These are phyloP conservation scores for Noctua janthe DNA, from an alignment of 2,888 invertebrate genomes.

Conservation along the genomic window DNA sequence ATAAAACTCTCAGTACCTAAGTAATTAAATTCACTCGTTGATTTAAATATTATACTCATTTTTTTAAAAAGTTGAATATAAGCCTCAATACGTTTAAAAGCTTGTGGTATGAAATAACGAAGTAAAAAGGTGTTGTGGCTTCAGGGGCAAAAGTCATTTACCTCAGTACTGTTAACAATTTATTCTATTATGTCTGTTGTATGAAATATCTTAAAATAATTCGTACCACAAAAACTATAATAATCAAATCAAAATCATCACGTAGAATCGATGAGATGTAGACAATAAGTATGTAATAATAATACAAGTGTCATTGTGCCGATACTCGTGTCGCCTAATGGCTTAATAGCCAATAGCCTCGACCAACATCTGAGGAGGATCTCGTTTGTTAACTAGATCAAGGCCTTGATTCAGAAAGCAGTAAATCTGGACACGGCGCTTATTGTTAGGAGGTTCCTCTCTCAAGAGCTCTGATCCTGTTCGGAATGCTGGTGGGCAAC, in stretches of 20 bases:
- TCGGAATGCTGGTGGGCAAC: too few relatives aligned
- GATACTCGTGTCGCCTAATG: too few relatives aligned
- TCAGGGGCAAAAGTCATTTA: neutral
- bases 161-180: neutral
- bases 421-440: too few relatives aligned
- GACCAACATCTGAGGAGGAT: too few relatives aligned
- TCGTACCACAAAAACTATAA: neutral
- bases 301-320: too few relatives aligned
- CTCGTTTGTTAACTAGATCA: too few relatives aligned
- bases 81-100: neutral
- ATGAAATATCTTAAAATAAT: neutral
- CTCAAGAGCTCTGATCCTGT: too few relatives aligned
- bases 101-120: neutral
- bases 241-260: neutral
- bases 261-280: neutral
- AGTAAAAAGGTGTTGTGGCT: neutral
- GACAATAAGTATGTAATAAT: neutral
- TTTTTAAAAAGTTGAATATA: neutral
- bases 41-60: neutral
- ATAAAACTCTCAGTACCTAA: neutral
- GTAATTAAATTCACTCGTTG: neutral
- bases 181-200: neutral
- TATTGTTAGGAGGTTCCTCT: too few relatives aligned
- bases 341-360: too few relatives aligned
- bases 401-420: too few relatives aligned